These are phyloP conservation scores for Bombus superbus DNA, from an alignment of 1,140 invertebrate genomes.

Conservation along the genomic window DNA sequence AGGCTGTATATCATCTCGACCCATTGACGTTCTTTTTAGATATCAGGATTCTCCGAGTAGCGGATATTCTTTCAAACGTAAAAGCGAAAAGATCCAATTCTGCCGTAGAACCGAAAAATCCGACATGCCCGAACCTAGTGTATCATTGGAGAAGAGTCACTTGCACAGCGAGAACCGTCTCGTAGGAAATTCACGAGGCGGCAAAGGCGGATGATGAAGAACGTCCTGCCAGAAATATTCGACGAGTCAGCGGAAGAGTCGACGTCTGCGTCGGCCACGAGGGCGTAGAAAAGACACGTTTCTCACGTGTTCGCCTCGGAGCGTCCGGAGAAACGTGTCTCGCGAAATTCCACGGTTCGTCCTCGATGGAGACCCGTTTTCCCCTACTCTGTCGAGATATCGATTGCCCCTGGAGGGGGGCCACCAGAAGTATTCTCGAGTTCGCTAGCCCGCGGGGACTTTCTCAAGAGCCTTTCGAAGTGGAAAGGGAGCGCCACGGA, in stretches of 20 bases:
- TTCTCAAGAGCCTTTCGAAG: slow-evolving; percentile 57
- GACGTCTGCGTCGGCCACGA: background rate
- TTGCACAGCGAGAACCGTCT: background rate
- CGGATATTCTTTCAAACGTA: background rate
- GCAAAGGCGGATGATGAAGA: slow-evolving; percentile 29
- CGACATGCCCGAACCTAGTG: background rate
- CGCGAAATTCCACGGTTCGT: slow-evolving; percentile 50
- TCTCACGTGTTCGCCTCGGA: slow-evolving; percentile 22
- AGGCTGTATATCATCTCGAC: too few species aligned
- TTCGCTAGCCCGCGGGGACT: slow-evolving; percentile 46
- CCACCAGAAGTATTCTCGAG: slow-evolving; percentile 49
- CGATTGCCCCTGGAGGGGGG: slow-evolving; percentile 37
- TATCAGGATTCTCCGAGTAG: background rate
- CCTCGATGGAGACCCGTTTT: slow-evolving; percentile 7
- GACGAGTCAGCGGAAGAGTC: slow-evolving; percentile 25
- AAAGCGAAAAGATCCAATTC: background rate
- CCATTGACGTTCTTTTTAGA: too few species aligned
- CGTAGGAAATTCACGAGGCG: background rate
- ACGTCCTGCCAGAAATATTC: background rate
- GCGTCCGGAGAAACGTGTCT: slow-evolving; percentile 39
- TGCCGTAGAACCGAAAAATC: background rate
- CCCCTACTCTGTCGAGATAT: slow-evolving; percentile 48
- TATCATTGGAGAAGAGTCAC: background rate
- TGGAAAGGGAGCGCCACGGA: slow-evolving; percentile 42
- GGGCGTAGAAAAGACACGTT: background rate